phyloP scores from a whole-genome alignment of 2,113 vertebrate species.

The Takifugu flavidus region DNA sequence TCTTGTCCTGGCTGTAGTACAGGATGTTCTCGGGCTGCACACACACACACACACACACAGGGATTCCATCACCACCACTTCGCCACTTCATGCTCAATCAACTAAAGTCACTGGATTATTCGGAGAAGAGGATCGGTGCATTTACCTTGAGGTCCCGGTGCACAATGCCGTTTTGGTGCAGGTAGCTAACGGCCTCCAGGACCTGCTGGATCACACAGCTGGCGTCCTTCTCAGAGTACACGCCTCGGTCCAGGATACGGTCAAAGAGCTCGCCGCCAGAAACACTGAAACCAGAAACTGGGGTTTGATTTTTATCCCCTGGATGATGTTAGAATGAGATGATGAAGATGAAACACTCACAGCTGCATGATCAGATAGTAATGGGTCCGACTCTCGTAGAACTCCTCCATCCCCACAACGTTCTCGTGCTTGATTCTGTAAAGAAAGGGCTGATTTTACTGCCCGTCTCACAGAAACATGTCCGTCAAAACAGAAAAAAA shows the following conservation, averaged over 20 bases:
- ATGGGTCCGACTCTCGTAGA: slow-evolving; percentile 91
- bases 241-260: slow-evolving; percentile 89
- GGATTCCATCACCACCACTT: background rate
- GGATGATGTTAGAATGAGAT: background rate
- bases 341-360: slow-evolving; percentile 77
- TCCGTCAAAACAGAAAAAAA: background rate
- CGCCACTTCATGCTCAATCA: background rate
- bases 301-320: too few species aligned
- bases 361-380: slow-evolving; percentile 97
- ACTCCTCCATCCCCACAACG: slow-evolving; percentile 90
- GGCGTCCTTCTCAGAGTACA: slow-evolving; percentile 93
- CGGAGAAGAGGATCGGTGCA: too few species aligned
- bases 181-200: slow-evolving; percentile 87
- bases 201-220: slow-evolving; percentile 93
- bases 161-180: slow-evolving; percentile 90
- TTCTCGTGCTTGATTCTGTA: slow-evolving; percentile 95
- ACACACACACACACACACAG: background rate
- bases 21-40: slow-evolving; percentile 92
- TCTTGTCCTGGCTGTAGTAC: slow-evolving; percentile 88
- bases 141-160: slow-evolving; percentile 92
- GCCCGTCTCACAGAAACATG: background rate
- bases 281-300: slow-evolving; percentile 71
- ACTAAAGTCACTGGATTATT: background rate
- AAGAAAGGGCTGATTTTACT: background rate
- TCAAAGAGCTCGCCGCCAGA: slow-evolving; percentile 96